Evolutionary conservation across 2,888 invertebrate genomes (phyloP), one percentile per base, ranked within the genome.

Genomic region (Tanytarsus gracilentus): DNA sequence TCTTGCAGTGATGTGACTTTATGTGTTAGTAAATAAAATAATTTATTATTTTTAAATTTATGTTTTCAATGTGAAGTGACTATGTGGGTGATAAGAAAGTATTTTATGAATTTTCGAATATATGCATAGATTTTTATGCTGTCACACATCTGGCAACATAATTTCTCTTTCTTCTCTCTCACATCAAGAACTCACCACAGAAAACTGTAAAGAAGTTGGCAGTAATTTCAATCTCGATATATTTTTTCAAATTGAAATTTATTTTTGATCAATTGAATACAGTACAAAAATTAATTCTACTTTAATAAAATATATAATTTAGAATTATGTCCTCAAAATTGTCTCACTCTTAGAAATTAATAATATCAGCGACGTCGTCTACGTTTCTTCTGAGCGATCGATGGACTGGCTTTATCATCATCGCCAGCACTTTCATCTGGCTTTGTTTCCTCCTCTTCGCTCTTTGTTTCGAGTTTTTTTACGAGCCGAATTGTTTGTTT

Each of bases 401-500:
- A n/a, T n/a, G n/a, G n/a, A n/a, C n/a, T n/a, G n/a, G n/a, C n/a
- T n/a, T n/a, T n/a, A n/a, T n/a, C n/a, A n/a, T 33, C 49, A 21
- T 59, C 49, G 30, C 53, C 53, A 9, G 52, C 29, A 39, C 26
- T 53, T 9, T n/a, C 27, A 11, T 58, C 58, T n/a, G 8, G 29
- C 40, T 58, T 48, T 23, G 33, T 48, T 44, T 58, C 58, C 1
- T 58, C 58, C 62, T 64, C 69, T 62, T 71, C 69, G 55, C 68
- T 68, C 52, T 71, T 69, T 49, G 71, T 70, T 61, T 71, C 69
- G 16, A 67, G 65, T 25, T 36, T 60, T 18, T 50, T 60, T 3
- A 60, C 8, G 6, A 60, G 14, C 18, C 50, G 21, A 9, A 60
- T 60, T 7, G 60, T 60, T 25, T 60, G 60, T 26, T 60, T 60